Evolutionary conservation across 2,797 vertebrate genomes (phyloP).

Genomic region (Micrastur ruficollis): DNA sequence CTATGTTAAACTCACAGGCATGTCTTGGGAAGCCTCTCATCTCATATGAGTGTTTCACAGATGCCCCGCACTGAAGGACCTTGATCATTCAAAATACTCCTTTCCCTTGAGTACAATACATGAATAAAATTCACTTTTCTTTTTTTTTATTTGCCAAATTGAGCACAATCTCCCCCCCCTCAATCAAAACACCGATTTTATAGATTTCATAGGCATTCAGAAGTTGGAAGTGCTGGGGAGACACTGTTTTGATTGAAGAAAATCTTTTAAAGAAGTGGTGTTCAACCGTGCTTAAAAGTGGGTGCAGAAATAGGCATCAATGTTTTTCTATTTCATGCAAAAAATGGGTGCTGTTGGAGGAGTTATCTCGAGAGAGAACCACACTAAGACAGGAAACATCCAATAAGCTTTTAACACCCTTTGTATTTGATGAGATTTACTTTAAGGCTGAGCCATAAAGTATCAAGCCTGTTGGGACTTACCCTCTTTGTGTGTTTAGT

Average conservation of each 20-base stretch:
- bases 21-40: neutral
- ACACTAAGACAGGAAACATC: neutral
- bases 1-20: neutral
- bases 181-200: neutral
- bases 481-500: neutral
- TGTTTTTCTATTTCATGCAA: neutral
- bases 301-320: neutral
- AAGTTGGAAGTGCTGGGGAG: neutral
- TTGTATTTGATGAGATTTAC: constrained; percentile 8
- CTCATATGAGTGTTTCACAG: neutral
- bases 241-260: neutral
- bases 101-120: neutral
- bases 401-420: neutral
- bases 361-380: neutral
- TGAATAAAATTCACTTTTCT: neutral
- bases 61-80: neutral
- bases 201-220: neutral
- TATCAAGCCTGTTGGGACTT: neutral
- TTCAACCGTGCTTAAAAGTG: neutral
- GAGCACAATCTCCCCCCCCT: rapidly evolving
- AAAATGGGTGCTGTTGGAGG: neutral
- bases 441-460: neutral
- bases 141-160: neutral
- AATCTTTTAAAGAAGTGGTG: neutral
- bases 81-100: neutral